These are phyloP conservation scores for Epinotia demarniana DNA, from an alignment of 2,888 invertebrate species.

Conservation along the genomic window DNA sequence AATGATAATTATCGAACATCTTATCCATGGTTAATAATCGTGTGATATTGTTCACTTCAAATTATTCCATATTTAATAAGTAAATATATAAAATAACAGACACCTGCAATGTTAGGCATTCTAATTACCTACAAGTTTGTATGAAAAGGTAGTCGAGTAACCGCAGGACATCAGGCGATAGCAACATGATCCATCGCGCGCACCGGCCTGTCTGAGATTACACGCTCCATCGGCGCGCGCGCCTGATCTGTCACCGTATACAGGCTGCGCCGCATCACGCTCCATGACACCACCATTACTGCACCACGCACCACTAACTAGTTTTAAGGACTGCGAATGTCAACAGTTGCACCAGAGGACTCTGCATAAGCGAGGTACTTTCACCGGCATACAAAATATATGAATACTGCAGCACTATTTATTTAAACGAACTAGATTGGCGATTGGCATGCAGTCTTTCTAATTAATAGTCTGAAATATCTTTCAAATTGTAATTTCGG, in stretches of 20 bases:
- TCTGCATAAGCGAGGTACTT: background rate
- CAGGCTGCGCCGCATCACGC: slow-evolving; percentile 20
- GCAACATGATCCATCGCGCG: slow-evolving; percentile 42
- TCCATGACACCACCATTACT: background rate
- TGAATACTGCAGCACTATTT: background rate
- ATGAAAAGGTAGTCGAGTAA: slow-evolving; percentile 11
- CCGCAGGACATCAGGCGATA: slow-evolving; percentile 31
- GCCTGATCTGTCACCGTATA: slow-evolving; percentile 38
- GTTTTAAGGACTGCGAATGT: background rate
- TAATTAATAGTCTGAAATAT: too few species aligned
- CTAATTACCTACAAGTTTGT: slow-evolving; percentile 7
- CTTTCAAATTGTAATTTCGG: too few species aligned
- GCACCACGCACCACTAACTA: background rate
- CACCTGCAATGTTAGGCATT: background rate
- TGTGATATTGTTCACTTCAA: background rate
- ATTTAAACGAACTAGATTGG: too few species aligned
- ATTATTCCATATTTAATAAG: background rate
- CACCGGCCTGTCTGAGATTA: slow-evolving; percentile 39
- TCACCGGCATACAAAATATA: background rate
- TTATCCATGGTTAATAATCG: background rate
- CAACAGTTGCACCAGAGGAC: background rate
- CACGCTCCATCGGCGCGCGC: slow-evolving; percentile 31
- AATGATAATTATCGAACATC: background rate
- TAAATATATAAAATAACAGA: background rate
- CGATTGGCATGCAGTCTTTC: too few species aligned